Conservation (phyloP, 2,113 vertebrate species). For the Marcusenius ussheri region DNA sequence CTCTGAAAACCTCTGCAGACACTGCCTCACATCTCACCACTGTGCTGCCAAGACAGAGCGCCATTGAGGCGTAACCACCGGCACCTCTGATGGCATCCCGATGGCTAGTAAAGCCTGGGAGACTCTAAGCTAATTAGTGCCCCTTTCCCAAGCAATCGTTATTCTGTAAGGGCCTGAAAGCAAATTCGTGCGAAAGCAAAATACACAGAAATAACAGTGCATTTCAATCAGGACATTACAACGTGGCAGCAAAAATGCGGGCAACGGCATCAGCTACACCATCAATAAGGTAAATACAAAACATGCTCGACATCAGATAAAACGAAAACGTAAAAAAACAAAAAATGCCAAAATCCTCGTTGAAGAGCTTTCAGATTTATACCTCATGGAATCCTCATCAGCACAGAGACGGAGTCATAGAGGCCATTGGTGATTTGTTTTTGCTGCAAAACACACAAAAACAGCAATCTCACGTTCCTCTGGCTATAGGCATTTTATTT, state of each 20-base stretch:
- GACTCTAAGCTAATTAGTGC: background rate
- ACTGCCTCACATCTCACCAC: background rate
- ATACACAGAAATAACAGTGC: background rate
- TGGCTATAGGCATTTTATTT: background rate
- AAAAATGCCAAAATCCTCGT: background rate
- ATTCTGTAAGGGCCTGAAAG: background rate
- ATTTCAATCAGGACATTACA: background rate
- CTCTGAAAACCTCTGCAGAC: background rate
- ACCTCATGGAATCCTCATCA: background rate
- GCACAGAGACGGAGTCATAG: background rate
- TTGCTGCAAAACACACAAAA: background rate
- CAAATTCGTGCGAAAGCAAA: background rate
- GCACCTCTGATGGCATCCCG: background rate
- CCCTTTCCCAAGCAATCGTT: background rate
- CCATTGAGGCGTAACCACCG: background rate
- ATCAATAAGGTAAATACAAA: background rate
- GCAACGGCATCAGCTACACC: background rate
- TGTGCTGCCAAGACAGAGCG: background rate
- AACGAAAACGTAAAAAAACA: background rate
- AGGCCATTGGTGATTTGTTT: background rate
- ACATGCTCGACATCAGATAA: background rate
- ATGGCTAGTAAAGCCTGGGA: background rate
- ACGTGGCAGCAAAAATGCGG: background rate
- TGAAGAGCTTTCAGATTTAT: background rate
- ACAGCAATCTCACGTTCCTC: background rate